A percentile compares a stretch with the other conserved stretches of the same genome.
Conservation (phyloP, 2,888 invertebrate genomes). For the Drosophila nigritarsus region DNA sequence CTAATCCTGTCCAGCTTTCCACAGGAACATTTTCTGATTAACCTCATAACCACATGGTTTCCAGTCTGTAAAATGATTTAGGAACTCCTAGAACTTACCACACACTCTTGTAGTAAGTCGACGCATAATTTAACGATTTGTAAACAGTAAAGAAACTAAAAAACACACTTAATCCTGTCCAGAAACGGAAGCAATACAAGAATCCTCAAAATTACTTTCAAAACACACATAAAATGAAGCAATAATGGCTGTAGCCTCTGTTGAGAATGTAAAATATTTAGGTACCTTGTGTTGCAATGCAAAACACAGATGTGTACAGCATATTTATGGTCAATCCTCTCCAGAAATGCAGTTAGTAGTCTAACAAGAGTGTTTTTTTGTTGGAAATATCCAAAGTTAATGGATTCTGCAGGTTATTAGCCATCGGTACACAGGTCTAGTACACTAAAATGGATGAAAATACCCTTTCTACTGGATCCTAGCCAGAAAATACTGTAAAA, state of each 20-base stretch:
- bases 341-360: constrained; percentile 50
- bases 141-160: neutral
- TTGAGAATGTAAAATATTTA: neutral
- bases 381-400: neutral
- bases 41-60: neutral
- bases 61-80: neutral
- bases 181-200: neutral
- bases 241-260: neutral
- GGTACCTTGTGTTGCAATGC: neutral
- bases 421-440: constrained; percentile 7
- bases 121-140: neutral
- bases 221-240: neutral
- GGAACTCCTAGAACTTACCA: neutral
- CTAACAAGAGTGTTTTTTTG: neutral
- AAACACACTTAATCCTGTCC: constrained; percentile 25
- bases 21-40: neutral
- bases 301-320: neutral
- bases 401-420: neutral
- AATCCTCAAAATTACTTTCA: neutral
- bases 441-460: constrained; percentile 1
- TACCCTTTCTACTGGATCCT: constrained; percentile 35
- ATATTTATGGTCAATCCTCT: constrained; percentile 53
- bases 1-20: constrained; percentile 26
- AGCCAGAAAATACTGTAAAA: constrained; percentile 30
- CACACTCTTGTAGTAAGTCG: neutral